Conservation (phyloP, 2,888 invertebrate species). For the Acanthococcus lagerstroemiae region DNA sequence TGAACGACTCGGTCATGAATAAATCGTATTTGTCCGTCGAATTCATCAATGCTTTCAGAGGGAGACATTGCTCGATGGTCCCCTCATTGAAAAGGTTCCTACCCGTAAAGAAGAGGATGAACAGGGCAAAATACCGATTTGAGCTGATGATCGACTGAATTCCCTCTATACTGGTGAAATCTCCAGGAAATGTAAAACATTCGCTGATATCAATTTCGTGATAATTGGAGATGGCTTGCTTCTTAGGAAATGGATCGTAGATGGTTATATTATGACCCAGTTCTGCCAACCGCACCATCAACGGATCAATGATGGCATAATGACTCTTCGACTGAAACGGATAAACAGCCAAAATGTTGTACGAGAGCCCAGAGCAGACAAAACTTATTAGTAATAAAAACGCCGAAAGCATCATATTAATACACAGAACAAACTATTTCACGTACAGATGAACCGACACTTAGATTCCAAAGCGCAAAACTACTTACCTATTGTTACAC, state of each 20-base stretch:
- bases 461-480: too few species aligned
- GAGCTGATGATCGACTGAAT: background rate
- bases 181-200: background rate
- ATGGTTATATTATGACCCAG: conserved; percentile 29
- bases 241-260: conserved; percentile 22
- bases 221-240: conserved; percentile 12
- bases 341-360: conserved; percentile 30
- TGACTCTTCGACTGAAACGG: conserved; percentile 31
- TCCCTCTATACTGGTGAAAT: background rate
- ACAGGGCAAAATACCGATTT: too few species aligned
- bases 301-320: conserved; percentile 22
- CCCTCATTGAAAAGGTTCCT: background rate
- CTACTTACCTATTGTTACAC: too few species aligned
- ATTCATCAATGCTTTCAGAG: conserved; percentile 1
- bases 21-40: conserved; percentile 26
- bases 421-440: too few species aligned
- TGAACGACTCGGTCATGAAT: conserved; percentile 26
- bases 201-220: background rate
- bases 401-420: too few species aligned
- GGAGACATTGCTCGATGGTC: background rate
- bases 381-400: too few species aligned
- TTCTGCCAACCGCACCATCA: conserved; percentile 22
- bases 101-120: too few species aligned
- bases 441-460: too few species aligned
- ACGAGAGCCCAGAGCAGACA: too few species aligned